Percentiles rank a stretch among this genome's conserved stretches.
Conservation (phyloP, 2,888 invertebrate species). For the Agonopterix subpropinquella region DNA sequence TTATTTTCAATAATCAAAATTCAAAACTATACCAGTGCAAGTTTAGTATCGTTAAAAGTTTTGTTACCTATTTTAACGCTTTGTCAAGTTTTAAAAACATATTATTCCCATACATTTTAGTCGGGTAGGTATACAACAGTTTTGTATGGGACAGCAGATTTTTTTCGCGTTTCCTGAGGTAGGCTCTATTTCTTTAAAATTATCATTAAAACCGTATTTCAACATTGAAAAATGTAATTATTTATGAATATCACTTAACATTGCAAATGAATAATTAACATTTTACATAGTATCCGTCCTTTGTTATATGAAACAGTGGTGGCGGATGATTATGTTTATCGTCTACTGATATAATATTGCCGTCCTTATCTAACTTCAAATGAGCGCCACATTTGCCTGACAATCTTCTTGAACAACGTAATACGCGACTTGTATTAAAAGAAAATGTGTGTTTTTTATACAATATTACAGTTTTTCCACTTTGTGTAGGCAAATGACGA, state of each 20-base stretch:
- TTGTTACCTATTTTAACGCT: too few relatives aligned
- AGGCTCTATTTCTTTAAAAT: too few relatives aligned
- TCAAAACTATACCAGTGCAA: too few relatives aligned
- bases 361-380: slow-evolving; percentile 9
- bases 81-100: too few relatives aligned
- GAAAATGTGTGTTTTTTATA: slow-evolving; percentile 8
- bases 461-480: slow-evolving; percentile 8
- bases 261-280: neutral
- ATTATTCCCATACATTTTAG: too few relatives aligned
- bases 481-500: slow-evolving; percentile 1
- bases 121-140: too few relatives aligned
- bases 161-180: too few relatives aligned
- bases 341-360: slow-evolving; percentile 1
- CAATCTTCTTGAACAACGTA: slow-evolving; percentile 1
- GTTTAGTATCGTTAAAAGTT: too few relatives aligned
- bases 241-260: neutral
- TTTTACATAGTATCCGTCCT: slow-evolving; percentile 9
- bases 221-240: neutral
- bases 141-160: too few relatives aligned
- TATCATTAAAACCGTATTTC: too few relatives aligned
- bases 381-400: slow-evolving; percentile 7
- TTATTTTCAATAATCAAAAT: too few relatives aligned
- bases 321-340: slow-evolving; percentile 17
- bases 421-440: neutral
- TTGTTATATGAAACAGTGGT: slow-evolving; percentile 10